Percentiles rank a stretch among this genome's conserved stretches.
Conservation (phyloP, 2,797 vertebrate genomes). For the Acomys russatus region DNA sequence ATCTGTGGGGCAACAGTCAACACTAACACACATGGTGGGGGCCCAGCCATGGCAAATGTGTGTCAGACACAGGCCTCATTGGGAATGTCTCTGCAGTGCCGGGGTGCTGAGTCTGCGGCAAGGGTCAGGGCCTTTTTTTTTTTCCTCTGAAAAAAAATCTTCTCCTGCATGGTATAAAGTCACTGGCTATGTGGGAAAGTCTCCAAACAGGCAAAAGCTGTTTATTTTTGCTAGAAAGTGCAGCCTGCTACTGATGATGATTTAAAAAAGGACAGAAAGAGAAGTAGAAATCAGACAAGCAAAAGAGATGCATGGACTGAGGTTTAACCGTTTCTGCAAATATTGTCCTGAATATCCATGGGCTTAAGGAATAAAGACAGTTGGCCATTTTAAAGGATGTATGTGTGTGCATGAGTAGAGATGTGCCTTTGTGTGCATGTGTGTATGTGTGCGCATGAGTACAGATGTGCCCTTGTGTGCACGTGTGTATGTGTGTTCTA, state of each 20-base stretch:
- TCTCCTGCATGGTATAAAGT: constrained; percentile 75
- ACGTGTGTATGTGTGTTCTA: background rate
- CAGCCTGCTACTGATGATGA: constrained; percentile 51
- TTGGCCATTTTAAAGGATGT: background rate
- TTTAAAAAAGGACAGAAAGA: constrained; percentile 19
- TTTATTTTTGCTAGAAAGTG: constrained; percentile 82
- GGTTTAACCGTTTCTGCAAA: constrained; percentile 18
- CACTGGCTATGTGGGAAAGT: constrained; percentile 73
- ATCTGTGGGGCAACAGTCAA: constrained; percentile 58
- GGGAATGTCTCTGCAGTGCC: constrained; percentile 72
- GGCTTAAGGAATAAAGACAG: constrained; percentile 38
- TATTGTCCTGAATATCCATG: background rate
- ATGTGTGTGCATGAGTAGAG: no score
- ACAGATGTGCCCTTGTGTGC: no score
- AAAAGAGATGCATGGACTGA: constrained; percentile 31
- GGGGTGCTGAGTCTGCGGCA: constrained; percentile 69
- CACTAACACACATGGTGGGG: constrained; percentile 80
- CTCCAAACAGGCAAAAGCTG: constrained; percentile 74
- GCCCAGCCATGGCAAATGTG: constrained; percentile 5
- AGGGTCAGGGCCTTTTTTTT: constrained; percentile 72
- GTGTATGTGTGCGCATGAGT: no score
- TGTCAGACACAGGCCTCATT: constrained; percentile 65
- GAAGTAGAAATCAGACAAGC: constrained; percentile 40
- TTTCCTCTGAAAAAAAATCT: background rate
- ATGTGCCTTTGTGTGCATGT: no score